Evolutionary conservation across 2,113 vertebrate species (phyloP), one percentile per base, ranked within the genome.

Genomic region (Notothenia rossii): DNA sequence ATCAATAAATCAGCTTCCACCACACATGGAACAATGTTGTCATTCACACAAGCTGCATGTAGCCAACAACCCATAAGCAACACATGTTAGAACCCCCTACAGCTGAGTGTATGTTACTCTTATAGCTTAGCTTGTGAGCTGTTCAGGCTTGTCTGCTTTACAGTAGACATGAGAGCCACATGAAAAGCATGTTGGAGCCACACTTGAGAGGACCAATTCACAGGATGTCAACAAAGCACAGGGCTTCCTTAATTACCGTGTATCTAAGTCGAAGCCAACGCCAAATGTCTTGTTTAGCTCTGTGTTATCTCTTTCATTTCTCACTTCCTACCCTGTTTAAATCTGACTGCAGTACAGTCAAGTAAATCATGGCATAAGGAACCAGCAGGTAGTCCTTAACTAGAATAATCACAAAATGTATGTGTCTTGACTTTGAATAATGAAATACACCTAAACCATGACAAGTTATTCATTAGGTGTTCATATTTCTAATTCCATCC

Each of bases 191-290:
- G 33, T 53, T 40, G 40, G 74, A 74, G 64, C 81, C 83, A 79
- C 84, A 84, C 70, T 51, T 84, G 71, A 89, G 60, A 51, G 15
- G 25, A 25, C 66, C 65, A 61, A 73, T 85, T 88, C 77, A 76
- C 72, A 79, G 84, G 78, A 79, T 75, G 71, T 82, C 79, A 76
- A 79, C 62, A 79, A 82, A 82, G 69, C 73, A 54, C 29, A 58
- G 1, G 50, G 9, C 29, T 48, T 58, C 77, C 18, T 48, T 75
- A 82, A 87, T 82, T 72, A 65, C 50, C 48, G 60, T 49, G 33
- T 63, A 45, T 70, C 53, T 59, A 22, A 55, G 33, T 25, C n/a
- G 36, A 82, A 77, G 25, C 5, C n/a, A 29, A 49, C 76, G 54
- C 36, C 43, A 46, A 15, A 58, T 67, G 6, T 51, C 15, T 70